These are phyloP conservation scores for Coelopa frigida DNA, from an alignment of 1,140 invertebrate species.

Conservation along the genomic window DNA sequence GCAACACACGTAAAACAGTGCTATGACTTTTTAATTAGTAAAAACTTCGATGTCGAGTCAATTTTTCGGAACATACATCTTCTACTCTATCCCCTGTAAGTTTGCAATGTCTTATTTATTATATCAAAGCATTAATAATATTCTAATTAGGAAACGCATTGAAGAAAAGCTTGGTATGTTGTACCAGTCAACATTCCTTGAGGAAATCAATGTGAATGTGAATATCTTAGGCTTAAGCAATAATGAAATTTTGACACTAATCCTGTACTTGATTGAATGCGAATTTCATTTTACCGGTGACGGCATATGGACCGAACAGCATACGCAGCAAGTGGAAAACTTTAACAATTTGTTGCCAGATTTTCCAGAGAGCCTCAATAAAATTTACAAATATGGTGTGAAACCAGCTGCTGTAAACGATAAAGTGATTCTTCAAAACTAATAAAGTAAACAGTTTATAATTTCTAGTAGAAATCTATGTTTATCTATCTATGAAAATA, in stretches of 20 bases:
- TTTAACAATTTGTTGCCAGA: slow-evolving; percentile 40
- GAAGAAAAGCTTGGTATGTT: slow-evolving; percentile 32
- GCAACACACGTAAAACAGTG: slow-evolving; percentile 48
- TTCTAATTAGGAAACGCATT: slow-evolving; percentile 38
- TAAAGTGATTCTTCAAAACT: too few relatives aligned
- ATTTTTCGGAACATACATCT: slow-evolving; percentile 50
- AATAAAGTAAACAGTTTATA: too few relatives aligned
- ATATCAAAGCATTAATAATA: not conserved
- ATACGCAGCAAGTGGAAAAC: slow-evolving; percentile 38
- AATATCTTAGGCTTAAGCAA: slow-evolving; percentile 20
- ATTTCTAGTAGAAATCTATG: too few relatives aligned
- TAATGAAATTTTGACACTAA: slow-evolving; percentile 33
- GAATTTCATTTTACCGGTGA: slow-evolving; percentile 47
- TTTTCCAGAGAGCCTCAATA: slow-evolving; percentile 38
- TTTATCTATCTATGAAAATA: too few relatives aligned
- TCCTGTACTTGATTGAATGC: slow-evolving; percentile 45
- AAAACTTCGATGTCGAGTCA: slow-evolving; percentile 44
- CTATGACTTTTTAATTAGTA: slow-evolving; percentile 45
- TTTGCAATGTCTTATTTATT: not conserved
- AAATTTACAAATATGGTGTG: slow-evolving; percentile 39
- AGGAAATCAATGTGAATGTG: slow-evolving; percentile 28
- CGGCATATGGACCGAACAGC: slow-evolving; percentile 44
- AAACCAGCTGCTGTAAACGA: too few relatives aligned
- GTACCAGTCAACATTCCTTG: slow-evolving; percentile 20
- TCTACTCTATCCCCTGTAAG: slow-evolving; percentile 51